Conservation (phyloP, 2,797 vertebrate species). For the Scomberomorus guttatus region DNA sequence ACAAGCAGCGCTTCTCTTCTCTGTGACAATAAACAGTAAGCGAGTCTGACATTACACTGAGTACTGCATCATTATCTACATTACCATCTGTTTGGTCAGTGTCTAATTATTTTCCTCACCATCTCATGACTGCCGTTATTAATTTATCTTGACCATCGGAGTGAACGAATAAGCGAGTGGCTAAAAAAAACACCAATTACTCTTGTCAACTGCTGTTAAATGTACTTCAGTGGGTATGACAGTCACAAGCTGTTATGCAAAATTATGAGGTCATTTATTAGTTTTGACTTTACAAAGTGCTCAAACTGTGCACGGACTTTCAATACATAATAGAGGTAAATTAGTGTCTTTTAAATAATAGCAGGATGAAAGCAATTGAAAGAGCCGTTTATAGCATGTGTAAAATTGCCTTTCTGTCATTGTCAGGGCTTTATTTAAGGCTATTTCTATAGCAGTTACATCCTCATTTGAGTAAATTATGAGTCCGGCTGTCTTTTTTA, state of each 20-base stretch:
- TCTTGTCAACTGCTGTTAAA: conserved; percentile 16
- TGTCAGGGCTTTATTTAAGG: neutral
- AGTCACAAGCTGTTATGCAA: conserved; percentile 22
- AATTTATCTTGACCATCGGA: neutral
- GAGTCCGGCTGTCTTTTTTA: conserved; percentile 2
- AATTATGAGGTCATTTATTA: conserved; percentile 10
- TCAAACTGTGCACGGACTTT: conserved; percentile 1
- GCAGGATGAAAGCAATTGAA: conserved; percentile 40
- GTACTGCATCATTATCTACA: neutral
- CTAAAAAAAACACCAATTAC: neutral
- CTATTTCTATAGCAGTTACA: conserved; percentile 25
- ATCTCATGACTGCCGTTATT: neutral
- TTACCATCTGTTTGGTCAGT: conserved; percentile 4
- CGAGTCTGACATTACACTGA: neutral
- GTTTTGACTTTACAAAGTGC: neutral
- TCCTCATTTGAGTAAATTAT: conserved; percentile 39
- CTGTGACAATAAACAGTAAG: neutral
- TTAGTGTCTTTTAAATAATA: conserved; percentile 42
- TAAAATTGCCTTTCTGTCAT: conserved; percentile 42
- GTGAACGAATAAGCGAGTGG: neutral
- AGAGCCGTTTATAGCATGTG: conserved; percentile 18
- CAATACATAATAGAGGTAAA: conserved; percentile 15
- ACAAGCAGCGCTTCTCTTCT: neutral
- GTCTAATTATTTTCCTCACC: conserved; percentile 14
- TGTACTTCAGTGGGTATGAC: neutral